A percentile compares a stretch with the other conserved stretches of the same genome.
phyloP scores from a whole-genome alignment of 1,140 invertebrate species.

The Drosophila hydei region DNA sequence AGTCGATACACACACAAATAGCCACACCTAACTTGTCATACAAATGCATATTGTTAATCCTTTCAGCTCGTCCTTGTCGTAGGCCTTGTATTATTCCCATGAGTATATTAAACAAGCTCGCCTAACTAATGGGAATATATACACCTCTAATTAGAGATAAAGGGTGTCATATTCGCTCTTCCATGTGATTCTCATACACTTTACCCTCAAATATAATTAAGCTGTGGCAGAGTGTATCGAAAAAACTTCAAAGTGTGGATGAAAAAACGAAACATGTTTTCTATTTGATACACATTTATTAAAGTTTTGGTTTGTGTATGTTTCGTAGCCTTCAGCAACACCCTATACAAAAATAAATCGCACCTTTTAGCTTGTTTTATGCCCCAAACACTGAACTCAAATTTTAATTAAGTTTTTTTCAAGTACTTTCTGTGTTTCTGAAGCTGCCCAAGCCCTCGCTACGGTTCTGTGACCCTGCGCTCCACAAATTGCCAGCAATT shows the following conservation, averaged over 20 bases:
- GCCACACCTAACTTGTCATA: constrained; percentile 9
- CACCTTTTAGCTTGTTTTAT: constrained; percentile 40
- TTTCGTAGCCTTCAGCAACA: constrained; percentile 12
- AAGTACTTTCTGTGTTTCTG: constrained; percentile 61
- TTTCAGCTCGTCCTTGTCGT: constrained; percentile 10
- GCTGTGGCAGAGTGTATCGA: too few species aligned
- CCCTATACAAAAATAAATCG: constrained; percentile 42
- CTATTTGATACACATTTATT: too few species aligned
- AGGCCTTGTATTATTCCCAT: constrained; percentile 31
- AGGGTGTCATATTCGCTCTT: constrained; percentile 14
- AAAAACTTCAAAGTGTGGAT: background rate
- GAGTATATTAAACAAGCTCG: constrained; percentile 2
- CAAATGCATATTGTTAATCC: constrained; percentile 11
- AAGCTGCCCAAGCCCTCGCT: constrained; percentile 50
- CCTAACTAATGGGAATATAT: constrained; percentile 15
- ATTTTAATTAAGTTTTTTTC: constrained; percentile 79
- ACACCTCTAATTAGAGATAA: constrained; percentile 9
- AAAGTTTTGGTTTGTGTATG: too few species aligned
- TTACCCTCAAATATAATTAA: too few species aligned
- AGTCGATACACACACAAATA: constrained; percentile 15
- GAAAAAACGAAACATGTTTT: too few species aligned
- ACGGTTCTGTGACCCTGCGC: constrained; percentile 30
- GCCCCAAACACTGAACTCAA: constrained; percentile 58
- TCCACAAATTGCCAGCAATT: constrained; percentile 50
- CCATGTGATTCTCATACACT: constrained; percentile 1